Evolutionary conservation across 2,888 invertebrate genomes (phyloP).

Genomic region (Drosophila borborema): DNA sequence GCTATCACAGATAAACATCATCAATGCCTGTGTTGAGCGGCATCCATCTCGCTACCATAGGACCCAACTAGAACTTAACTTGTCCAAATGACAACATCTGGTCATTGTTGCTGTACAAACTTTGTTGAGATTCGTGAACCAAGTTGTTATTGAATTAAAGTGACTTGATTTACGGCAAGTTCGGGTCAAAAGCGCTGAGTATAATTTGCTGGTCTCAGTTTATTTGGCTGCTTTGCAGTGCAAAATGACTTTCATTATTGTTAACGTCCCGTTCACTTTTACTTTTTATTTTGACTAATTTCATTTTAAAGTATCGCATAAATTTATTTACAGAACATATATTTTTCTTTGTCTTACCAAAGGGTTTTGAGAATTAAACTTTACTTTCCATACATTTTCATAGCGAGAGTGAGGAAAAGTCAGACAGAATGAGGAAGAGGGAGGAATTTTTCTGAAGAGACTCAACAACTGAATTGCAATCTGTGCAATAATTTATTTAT

Average conservation of each 20-base stretch:
- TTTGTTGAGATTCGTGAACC: slow-evolving; percentile 23
- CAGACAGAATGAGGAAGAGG: too few relatives aligned
- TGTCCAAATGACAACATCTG: slow-evolving; percentile 71
- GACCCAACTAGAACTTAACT: slow-evolving; percentile 31
- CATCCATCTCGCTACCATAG: not conserved
- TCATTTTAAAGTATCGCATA: too few relatives aligned
- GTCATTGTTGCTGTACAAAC: slow-evolving; percentile 35
- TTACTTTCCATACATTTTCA: too few relatives aligned
- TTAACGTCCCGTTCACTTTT: too few relatives aligned
- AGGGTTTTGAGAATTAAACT: too few relatives aligned
- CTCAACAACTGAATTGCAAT: too few relatives aligned
- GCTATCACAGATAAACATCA: slow-evolving; percentile 73
- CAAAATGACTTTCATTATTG: slow-evolving; percentile 32
- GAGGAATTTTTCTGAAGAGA: too few relatives aligned
- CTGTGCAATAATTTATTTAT: too few relatives aligned
- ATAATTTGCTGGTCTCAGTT: slow-evolving; percentile 29
- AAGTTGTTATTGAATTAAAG: slow-evolving; percentile 79
- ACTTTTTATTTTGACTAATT: too few relatives aligned
- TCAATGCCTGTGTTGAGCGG: slow-evolving; percentile 56
- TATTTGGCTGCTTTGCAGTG: slow-evolving; percentile 15
- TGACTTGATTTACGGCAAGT: slow-evolving; percentile 75
- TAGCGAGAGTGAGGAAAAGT: too few relatives aligned
- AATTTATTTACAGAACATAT: too few relatives aligned
- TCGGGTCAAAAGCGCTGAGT: slow-evolving; percentile 72
- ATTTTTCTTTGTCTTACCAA: too few relatives aligned